phyloP scores from a whole-genome alignment of 2,888 invertebrate genomes.

The Troides helena region DNA sequence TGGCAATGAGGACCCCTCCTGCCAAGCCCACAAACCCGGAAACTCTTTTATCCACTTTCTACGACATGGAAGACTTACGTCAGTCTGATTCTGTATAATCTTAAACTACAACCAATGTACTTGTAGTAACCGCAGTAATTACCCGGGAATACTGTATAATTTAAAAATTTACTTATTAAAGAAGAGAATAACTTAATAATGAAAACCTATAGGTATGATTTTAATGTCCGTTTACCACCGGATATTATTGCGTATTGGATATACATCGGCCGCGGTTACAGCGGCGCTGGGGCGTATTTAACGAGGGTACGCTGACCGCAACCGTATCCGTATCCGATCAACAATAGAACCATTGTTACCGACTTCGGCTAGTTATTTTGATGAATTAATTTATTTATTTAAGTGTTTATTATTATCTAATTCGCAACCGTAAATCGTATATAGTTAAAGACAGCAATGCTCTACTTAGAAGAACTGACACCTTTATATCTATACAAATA shows the following conservation, averaged over 20 bases:
- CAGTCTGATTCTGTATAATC: no score
- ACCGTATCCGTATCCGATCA: slow-evolving; percentile 4
- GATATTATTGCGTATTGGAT: slow-evolving; percentile 16
- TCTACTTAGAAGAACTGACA: no score
- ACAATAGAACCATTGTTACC: slow-evolving; percentile 2
- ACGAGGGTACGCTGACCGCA: slow-evolving; percentile 16
- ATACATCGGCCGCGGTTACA: slow-evolving; percentile 11
- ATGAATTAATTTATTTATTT: neutral
- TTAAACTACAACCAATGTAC: no score
- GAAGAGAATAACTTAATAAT: neutral
- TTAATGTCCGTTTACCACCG: neutral
- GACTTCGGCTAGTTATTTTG: neutral
- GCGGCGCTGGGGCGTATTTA: slow-evolving; percentile 13
- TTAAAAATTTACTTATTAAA: neutral
- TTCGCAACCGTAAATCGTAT: no score
- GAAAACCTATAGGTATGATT: neutral
- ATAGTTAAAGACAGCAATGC: no score
- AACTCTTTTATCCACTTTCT: no score
- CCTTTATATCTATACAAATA: no score
- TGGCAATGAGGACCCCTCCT: no score
- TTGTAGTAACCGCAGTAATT: no score
- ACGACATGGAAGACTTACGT: no score
- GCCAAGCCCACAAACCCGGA: no score
- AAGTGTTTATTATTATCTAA: no score
- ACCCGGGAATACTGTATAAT: neutral